Evolutionary conservation across 35 echinoderm and acorn worm species (phyloP), one percentile per base, ranked within the genome.

Genomic region (Heliocidaris erythrogramma): DNA sequence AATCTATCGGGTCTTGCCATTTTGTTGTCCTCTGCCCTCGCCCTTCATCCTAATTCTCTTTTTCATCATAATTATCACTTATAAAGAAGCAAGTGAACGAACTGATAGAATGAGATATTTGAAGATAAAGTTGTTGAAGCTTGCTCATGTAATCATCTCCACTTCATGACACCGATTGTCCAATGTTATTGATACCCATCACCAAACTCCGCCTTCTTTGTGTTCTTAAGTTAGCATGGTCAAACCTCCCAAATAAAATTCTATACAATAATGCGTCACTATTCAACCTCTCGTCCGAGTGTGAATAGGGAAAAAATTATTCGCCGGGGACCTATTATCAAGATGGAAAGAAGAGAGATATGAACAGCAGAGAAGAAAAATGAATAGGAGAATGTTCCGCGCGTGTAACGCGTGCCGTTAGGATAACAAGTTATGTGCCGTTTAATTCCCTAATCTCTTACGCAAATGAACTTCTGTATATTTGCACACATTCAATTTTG

Each of bases 391-490:
- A 78, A 78, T 78, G 65, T 78, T 24, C 4, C 27, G 65, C 65
- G 65, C 65, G 65, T 78, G 65, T n/a, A 21, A 78, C 65, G 17
- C 65, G 65, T 78, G 65, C 27, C 18, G 18, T n/a, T 78, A 78
- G 7, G 65, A 78, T 78, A 78, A 78, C 65, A 78, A 78, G 27
- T 78, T 78, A 78, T 78, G n/a, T 78, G 65, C 21, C 18, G 65
- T 78, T 78, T 42, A n/a, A 42, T 78, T 48, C 29, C 31, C 29
- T 89, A 89, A 89, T 89, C 87, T 17, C 30, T 32, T 89, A 24
- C 47, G 87, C 87, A 89, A 89, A 89, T 89, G 31, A 89, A 89
- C 14, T 47, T 24, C 30, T 47, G 87, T 42, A 89, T 89, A 89
- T 89, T 24, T 89, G 65, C 65, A 78, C 65, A 78, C 65, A 7